Evolutionary conservation across 2,797 vertebrate species (phyloP), one percentile per base, ranked within the genome.

Genomic region (Hippoglossus hippoglossus): DNA sequence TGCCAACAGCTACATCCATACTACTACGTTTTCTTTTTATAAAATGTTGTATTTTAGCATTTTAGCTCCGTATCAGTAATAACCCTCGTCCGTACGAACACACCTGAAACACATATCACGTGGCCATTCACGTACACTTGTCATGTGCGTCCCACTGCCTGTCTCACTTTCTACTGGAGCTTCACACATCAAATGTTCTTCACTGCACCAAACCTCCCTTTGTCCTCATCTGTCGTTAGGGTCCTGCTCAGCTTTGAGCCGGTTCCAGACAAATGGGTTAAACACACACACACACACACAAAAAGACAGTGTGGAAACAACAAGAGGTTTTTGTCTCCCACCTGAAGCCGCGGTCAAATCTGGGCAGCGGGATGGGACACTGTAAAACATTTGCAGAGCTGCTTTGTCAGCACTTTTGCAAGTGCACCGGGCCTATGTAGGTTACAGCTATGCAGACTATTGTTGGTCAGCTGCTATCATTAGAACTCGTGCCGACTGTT

Each of bases 361-460:
- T 64, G 62, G 53, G 71, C 71, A 79, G 70, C 44, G 64, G 52
- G 65, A 79, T 60, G 69, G 51, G 79, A 75, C 1, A 36, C 63
- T 55, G 73, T 80, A 77, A 83, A 84, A 82, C 51, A 75, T 90
- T 88, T 86, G 81, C 73, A 77, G 77, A 67, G 54, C 60, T 87
- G 84, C 91, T 71, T 55, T 12, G 54, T 74, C 18, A 70, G 83
- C 79, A 78, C 60, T 77, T 88, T 63, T 77, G 18, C 44, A 50
- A 47, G 75, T 60, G 75, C 77, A 71, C 46, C 57, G 39, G 59
- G 50, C 44, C 66, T 82, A 84, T 86, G 65, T 77, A 82, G 71
- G 78, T 73, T 83, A 75, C 70, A 73, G 73, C 78, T 59, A 51
- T 78, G 87, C 84, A 88, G 81, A 89, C 72, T 80, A 79, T 86